Evolutionary conservation across 2,113 vertebrate genomes (phyloP), one percentile per base, ranked within the genome.

Genomic region (Arothron firmamentum): DNA sequence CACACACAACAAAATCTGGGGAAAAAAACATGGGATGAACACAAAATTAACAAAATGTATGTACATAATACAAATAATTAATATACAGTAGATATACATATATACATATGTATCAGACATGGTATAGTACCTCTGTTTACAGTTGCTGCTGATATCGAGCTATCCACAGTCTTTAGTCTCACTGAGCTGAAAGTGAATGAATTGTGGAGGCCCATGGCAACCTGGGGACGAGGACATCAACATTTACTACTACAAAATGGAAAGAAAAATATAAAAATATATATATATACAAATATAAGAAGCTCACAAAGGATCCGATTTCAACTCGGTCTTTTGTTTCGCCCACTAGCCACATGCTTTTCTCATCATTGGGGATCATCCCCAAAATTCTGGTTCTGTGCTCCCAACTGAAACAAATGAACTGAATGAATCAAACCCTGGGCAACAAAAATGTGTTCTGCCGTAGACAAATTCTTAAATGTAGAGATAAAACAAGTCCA

Each of bases 1-100:
- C 90, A 67, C 86, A 90, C 55, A 91, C 89, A 3, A 90, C 38
- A 20, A 90, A 77, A 0, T 87, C 90, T 92, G n/a, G 74, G 18
- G 6, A 46, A n/a, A n/a, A n/a, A n/a, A 46, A 17, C 4, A 28
- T 28, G 25, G 1, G 7, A n/a, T n/a, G n/a, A n/a, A 46, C 13
- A 46, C 1, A 15, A n/a, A 46, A 46, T 17, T 14, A 15, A 17
- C 45, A 17, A 1, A 46, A 46, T 46, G 6, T 14, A 45, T 45
- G 25, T 45, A 14, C 43, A 45, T 14, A 45, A 1, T 6, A 10
- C 3, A 41, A 43, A 13, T 20, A 47, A 47, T 14, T 1, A 47
- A 47, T 43, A 43, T 43, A 13, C n/a, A 2, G 3, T 23, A n/a
- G n/a, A n/a, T n/a, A n/a, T n/a, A n/a, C n/a, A n/a, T n/a, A 23